Evolutionary conservation across 2,113 vertebrate genomes (phyloP), one percentile per base, ranked within the genome.

Genomic region (Hemicordylus capensis): DNA sequence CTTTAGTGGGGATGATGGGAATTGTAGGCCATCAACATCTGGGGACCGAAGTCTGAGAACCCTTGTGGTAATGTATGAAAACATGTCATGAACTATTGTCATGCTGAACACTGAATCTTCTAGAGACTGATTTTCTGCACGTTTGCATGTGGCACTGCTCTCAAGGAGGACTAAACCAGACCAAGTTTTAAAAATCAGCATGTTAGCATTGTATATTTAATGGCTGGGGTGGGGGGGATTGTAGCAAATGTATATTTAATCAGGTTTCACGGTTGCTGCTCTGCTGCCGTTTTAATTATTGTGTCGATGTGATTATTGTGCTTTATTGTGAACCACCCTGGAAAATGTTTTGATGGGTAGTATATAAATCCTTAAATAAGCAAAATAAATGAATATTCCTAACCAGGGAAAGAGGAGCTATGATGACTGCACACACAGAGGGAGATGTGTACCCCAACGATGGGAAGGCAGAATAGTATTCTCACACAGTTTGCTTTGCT

Each of bases 101-200:
- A 28, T 46, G 26, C 31, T 31, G 31, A 10, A 26, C 44, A 31
- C 51, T 54, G 4, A 17, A 10, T 54, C n/a, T 87, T 78, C 84
- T 74, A 86, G 14, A 91, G 76, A n/a, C 66, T 84, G 64, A 82
- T 66, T 84, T 0, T 0, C 63, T 0, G 4, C 48, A 34, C 61
- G 91, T 73, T 89, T 54, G 61, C 28, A 80, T 63, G 37, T 87
- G 81, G 76, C 75, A 54, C 12, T n/a, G 0, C 1, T 82, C 73
- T 58, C 79, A n/a, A 1, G 44, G 78, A 74, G 84, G 88, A 0
- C 0, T 2, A 83, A 83, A 19, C 61, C 73, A 87, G 81, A 90
- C 80, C 87, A 78, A 89, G 70, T 46, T 44, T 91, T 26, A 4
- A 51, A 76, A 34, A 20, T 42, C 84, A 85, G 34, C n/a, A 7